Base-by-base conservation (phyloP, 1,140 invertebrate species). In the Andrena cerasifolii region DNA sequence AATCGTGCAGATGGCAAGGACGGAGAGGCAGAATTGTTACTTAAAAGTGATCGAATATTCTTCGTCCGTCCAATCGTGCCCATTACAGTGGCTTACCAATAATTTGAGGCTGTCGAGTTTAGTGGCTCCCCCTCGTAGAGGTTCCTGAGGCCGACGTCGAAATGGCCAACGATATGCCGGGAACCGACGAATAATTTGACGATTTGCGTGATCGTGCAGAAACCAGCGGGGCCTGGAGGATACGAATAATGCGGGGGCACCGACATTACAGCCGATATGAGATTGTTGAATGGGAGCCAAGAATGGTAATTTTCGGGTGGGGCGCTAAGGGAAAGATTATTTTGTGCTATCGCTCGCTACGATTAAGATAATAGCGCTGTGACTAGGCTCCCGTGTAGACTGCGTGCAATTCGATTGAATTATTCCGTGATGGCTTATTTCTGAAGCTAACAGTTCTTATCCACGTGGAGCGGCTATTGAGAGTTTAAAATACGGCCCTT, bases 121-220 rank as follows among this genome's bases (percentile, higher is more conserved):
- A 62, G 47, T 21, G 59, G 49, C 47, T 24, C 24, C 4, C 3
- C 28, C 33, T 24, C 36, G 36, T 10, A 5, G 59, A 56, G 47
- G 43, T 31, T 40, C 28, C 31, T 36, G 24, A 36, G 40, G 47
- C 31, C 33, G 59, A 24, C 18, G 61, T 40, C 4, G 59, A 53
- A 74, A 74, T 74, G 61, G 80, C 49, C 65, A 26, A n/a, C 62
- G 68, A 24, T 61, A 47, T 65, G 58, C 72, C 49, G 68, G 54
- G 14, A 62, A 58, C 56, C 47, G 18, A 59, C 28, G 80, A 83
- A 84, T 84, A 84, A 84, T 84, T 83, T 71, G 80, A 51, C 82
- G 81, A 84, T 84, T 84, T 79, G 80, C 77, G 77, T 80, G 82
- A 84, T 83, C 71, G 71, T 10, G 71, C 71, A 84, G 82, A 82